phyloP scores from a whole-genome alignment of 2,797 vertebrate species.

The Phyllotis vaccarum region DNA sequence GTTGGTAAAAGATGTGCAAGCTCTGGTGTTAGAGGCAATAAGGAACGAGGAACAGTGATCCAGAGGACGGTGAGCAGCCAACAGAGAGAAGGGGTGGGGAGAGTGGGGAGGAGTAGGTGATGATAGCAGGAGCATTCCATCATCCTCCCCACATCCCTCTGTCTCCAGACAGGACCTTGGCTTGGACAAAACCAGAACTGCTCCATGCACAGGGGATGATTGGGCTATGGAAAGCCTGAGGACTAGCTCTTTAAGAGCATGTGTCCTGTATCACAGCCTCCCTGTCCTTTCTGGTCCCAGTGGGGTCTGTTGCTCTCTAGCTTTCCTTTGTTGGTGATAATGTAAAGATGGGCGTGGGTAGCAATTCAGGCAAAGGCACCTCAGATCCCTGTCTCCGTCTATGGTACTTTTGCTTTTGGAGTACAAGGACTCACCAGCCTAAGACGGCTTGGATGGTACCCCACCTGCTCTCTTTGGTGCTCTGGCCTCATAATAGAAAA shows the following conservation, averaged over 20 bases:
- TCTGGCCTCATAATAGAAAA: background rate
- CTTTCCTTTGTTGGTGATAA: rapidly evolving
- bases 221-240: background rate
- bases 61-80: rapidly evolving
- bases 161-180: background rate
- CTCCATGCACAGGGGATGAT: rapidly evolving
- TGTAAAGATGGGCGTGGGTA: rapidly evolving
- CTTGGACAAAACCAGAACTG: background rate
- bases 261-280: no score
- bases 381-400: rapidly evolving
- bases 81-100: background rate
- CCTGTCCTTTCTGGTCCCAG: background rate
- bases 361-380: no score
- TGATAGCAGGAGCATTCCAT: rapidly evolving
- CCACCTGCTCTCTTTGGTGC: rapidly evolving
- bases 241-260: background rate
- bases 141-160: rapidly evolving
- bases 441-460: background rate
- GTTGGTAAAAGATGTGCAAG: background rate
- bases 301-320: no score
- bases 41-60: background rate
- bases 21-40: rapidly evolving
- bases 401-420: background rate
- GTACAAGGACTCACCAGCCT: background rate
- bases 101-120: rapidly evolving